Conservation (phyloP, 2,888 invertebrate species). For the Xiphydria camelus region DNA sequence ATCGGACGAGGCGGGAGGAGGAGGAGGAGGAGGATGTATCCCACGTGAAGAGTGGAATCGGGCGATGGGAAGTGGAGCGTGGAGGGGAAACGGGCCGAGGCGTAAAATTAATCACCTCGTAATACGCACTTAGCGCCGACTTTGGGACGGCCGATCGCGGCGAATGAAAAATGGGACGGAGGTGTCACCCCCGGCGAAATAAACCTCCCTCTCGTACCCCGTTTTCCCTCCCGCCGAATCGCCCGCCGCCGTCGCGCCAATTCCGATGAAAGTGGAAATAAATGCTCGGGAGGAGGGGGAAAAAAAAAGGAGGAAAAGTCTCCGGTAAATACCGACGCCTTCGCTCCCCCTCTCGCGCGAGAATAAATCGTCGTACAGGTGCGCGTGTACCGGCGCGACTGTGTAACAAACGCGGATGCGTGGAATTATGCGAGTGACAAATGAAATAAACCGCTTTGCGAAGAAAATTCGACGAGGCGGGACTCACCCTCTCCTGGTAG, state of each 20-base stretch:
- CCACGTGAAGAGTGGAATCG: not conserved
- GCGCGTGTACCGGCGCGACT: too few species aligned
- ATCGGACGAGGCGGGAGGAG: not conserved
- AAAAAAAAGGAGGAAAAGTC: too few species aligned
- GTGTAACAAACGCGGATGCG: too few species aligned
- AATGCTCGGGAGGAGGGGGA: too few species aligned
- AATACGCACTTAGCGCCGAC: slow-evolving; percentile 36
- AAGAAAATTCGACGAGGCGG: too few species aligned
- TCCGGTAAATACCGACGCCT: too few species aligned
- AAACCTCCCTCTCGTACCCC: not conserved
- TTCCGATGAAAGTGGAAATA: too few species aligned
- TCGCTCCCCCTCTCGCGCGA: not conserved
- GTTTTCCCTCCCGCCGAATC: too few species aligned
- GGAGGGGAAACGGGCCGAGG: slow-evolving; percentile 14
- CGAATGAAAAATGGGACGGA: slow-evolving; percentile 37
- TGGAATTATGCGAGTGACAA: too few species aligned
- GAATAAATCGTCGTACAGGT: too few species aligned
- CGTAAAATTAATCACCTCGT: slow-evolving; percentile 41
- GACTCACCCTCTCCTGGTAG: not conserved
- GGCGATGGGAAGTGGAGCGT: slow-evolving; percentile 6
- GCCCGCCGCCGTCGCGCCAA: too few species aligned
- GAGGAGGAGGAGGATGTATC: not conserved
- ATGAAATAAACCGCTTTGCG: too few species aligned
- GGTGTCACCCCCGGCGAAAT: slow-evolving; percentile 2
- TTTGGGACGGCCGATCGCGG: slow-evolving; percentile 29